phyloP scores from a whole-genome alignment of 2,113 vertebrate species.

The Pandion haliaetus region DNA sequence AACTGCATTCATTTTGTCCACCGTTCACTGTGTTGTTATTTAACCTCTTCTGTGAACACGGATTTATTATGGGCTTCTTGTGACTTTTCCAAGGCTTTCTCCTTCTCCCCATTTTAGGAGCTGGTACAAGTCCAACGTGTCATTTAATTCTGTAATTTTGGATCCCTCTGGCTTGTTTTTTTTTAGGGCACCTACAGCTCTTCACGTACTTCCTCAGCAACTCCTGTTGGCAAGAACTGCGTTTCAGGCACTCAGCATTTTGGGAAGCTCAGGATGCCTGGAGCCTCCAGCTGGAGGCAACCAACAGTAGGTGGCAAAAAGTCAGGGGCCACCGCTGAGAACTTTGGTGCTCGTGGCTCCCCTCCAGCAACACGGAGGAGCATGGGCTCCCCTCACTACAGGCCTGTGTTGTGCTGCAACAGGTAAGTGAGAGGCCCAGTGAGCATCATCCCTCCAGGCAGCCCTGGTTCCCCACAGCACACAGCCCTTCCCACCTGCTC shows the following conservation, averaged over 20 bases:
- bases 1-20: background rate
- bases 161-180: background rate
- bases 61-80: background rate
- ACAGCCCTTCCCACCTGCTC: accelerated
- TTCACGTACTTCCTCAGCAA: background rate
- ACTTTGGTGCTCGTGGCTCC: background rate
- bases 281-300: background rate
- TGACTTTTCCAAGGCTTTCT: background rate
- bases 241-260: background rate
- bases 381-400: background rate
- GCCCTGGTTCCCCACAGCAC: background rate
- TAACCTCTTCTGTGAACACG: background rate
- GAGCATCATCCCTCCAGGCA: background rate
- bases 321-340: background rate
- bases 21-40: background rate
- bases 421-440: accelerated
- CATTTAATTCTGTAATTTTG: background rate
- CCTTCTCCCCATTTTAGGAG: background rate
- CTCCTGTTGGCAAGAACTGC: background rate
- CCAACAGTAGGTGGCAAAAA: background rate
- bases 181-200: background rate
- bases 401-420: background rate
- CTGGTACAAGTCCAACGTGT: background rate
- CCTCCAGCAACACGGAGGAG: background rate
- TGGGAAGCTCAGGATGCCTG: background rate